Percentiles rank a stretch among this genome's conserved stretches.
Conservation (phyloP, 92 coral and sea anemone species). For the Pocillopora grandis region DNA sequence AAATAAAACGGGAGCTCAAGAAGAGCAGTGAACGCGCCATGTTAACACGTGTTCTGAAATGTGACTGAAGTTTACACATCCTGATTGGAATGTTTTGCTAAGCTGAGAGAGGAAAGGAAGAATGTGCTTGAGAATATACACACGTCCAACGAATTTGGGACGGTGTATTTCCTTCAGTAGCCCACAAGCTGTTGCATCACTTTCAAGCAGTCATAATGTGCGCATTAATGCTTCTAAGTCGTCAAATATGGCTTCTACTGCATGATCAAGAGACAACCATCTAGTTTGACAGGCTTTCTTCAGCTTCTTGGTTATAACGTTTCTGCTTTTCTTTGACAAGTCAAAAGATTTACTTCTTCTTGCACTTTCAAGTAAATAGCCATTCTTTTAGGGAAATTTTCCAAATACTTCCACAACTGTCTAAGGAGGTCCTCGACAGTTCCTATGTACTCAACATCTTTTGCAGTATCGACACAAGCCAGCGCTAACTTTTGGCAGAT, state of each 20-base stretch:
- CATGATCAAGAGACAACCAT: slow-evolving; percentile 25
- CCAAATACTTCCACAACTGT: slow-evolving; percentile 25
- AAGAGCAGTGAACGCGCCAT: no score
- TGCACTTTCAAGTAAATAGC: slow-evolving; percentile 22
- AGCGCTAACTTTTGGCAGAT: no score
- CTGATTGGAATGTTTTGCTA: slow-evolving; percentile 27
- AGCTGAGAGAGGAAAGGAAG: slow-evolving; percentile 34
- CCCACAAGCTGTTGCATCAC: slow-evolving; percentile 31
- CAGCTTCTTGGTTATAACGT: background rate
- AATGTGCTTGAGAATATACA: slow-evolving; percentile 39
- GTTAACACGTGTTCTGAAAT: no score
- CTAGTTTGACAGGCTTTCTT: slow-evolving; percentile 6
- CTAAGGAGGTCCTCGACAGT: slow-evolving; percentile 19
- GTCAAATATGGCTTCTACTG: slow-evolving; percentile 26
- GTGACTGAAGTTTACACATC: slow-evolving; percentile 40
- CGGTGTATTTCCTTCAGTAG: slow-evolving; percentile 29
- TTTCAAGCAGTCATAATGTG: slow-evolving; percentile 12
- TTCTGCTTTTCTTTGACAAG: slow-evolving; percentile 22
- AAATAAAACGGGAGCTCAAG: no score
- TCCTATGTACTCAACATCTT: no score
- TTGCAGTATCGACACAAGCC: no score
- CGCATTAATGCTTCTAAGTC: slow-evolving; percentile 22
- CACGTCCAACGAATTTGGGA: slow-evolving; percentile 18
- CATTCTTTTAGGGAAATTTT: background rate
- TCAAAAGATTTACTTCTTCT: slow-evolving; percentile 22